Percentiles rank a stretch among this genome's conserved stretches.
Evolutionary conservation across 92 coral and sea anemone species (phyloP).

Genomic region (Chrysogorgia sp.): DNA sequence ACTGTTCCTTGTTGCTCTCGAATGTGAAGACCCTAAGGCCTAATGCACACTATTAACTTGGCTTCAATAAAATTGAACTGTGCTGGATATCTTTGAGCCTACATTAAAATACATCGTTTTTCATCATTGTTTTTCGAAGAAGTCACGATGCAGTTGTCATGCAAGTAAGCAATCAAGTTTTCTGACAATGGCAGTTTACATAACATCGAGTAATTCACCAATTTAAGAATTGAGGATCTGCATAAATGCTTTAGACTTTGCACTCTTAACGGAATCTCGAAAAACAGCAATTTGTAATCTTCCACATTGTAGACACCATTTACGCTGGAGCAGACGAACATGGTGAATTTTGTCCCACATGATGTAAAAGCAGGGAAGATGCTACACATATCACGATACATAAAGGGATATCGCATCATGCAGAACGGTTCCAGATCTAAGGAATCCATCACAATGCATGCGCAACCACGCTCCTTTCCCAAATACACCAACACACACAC

Average conservation of each 20-base stretch:
- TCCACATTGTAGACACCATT: neutral
- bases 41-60: too few species aligned
- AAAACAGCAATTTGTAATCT: constrained; percentile 22
- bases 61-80: too few species aligned
- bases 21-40: too few species aligned
- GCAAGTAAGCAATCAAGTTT: constrained; percentile 15
- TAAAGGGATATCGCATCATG: constrained; percentile 5
- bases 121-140: neutral
- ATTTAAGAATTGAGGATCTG: neutral
- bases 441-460: constrained; percentile 16
- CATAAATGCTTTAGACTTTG: constrained; percentile 27
- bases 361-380: constrained; percentile 21
- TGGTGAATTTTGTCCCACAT: constrained; percentile 20
- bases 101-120: constrained; percentile 22
- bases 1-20: too few species aligned
- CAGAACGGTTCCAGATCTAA: constrained; percentile 1
- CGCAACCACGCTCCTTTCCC: neutral
- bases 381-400: constrained; percentile 10
- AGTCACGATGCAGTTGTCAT: neutral
- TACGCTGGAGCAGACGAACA: neutral
- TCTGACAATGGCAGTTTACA: constrained; percentile 22
- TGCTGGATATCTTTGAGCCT: neutral
- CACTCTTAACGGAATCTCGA: neutral
- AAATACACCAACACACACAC: constrained; percentile 16
- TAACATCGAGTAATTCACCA: constrained; percentile 28